These are phyloP conservation scores for Callyntrura guangdongensis DNA, from an alignment of 2,888 invertebrate species.

Conservation along the genomic window DNA sequence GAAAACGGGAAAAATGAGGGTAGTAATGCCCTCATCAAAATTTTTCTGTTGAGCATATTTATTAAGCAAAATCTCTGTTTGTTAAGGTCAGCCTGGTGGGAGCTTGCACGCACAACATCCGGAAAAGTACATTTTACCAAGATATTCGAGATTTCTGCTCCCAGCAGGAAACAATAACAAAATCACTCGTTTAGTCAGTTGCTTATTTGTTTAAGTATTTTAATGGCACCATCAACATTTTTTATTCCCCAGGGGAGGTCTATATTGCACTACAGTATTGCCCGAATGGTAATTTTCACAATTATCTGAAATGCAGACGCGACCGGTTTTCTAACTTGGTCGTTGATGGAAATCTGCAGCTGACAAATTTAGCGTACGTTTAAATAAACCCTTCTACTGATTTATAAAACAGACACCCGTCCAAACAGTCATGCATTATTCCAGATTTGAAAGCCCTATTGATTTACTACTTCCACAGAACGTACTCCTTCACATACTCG, in stretches of 20 bases:
- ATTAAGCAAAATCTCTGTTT: neutral
- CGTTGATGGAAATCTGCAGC: constrained; percentile 71
- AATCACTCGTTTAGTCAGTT: constrained; percentile 51
- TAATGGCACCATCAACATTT: constrained; percentile 54
- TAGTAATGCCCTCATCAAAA: constrained; percentile 33
- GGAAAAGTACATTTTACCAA: constrained; percentile 75
- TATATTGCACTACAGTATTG: constrained; percentile 81
- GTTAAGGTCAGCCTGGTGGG: constrained; percentile 79
- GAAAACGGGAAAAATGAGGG: neutral
- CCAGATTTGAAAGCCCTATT: neutral
- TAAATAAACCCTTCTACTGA: constrained; percentile 15
- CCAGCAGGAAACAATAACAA: constrained; percentile 69
- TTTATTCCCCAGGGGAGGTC: constrained; percentile 77
- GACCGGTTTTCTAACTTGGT: constrained; percentile 78
- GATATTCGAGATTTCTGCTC: constrained; percentile 10
- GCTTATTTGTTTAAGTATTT: constrained; percentile 62
- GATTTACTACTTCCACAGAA: constrained; percentile 3
- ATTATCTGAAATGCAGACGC: constrained; percentile 76
- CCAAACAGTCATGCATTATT: neutral
- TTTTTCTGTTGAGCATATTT: constrained; percentile 12
- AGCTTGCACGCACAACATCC: constrained; percentile 82
- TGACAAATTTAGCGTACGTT: constrained; percentile 56
- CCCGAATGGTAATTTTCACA: constrained; percentile 79
- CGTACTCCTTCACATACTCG: constrained; percentile 47
- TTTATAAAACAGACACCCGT: neutral